Base-by-base conservation (phyloP, 1,140 invertebrate genomes). In the Dinothrombium tinctorium region DNA sequence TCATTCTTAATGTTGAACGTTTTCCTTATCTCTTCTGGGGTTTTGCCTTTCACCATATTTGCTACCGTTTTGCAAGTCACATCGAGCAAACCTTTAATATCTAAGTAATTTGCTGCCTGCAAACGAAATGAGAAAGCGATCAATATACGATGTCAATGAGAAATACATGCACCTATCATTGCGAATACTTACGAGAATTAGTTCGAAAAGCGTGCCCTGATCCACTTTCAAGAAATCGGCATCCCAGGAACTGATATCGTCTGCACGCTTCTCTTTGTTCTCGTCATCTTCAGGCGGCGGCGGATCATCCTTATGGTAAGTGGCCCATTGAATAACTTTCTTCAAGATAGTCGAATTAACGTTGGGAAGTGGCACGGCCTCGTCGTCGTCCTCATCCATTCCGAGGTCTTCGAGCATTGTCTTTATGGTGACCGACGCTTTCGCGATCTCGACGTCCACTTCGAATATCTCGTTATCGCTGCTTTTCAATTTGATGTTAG, bases 241-340 rank as follows among this genome's bases (percentile, higher is more conserved):
- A 68, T 98, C 94, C 92, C 92, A 99, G 0, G 82, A 84, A 32
- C 78, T 82, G 45, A 99, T 98, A 54, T 98, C 92, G 63, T 99
- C 90, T 6, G 90, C 96, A 12, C 90, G 61, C 51, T 96, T 96
- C 56, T 98, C 90, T 58, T 90, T 92, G 56, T 84, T 90, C 56
- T 96, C 90, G 57, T 94, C 86, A 58, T 98, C 90, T 59, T 96
- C 90, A 0, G 76, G 72, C 39, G 83, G 81, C 50, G 83, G 73
- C 38, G 84, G 83, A 60, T 99, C 94, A 55, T 98, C 86, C 51
- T 48, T 47, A 53, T 87, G 82, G 55, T 83, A 86, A 1, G 76
- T 82, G 2, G 78, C 83, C 84, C 86, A 94, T 2, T 11, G 21
- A 46, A 94, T 79, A 0, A 95, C 89, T 60, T 98, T 98, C 46